Base-by-base conservation (phyloP, 2,888 invertebrate genomes). In the Tiliacea citrago region DNA sequence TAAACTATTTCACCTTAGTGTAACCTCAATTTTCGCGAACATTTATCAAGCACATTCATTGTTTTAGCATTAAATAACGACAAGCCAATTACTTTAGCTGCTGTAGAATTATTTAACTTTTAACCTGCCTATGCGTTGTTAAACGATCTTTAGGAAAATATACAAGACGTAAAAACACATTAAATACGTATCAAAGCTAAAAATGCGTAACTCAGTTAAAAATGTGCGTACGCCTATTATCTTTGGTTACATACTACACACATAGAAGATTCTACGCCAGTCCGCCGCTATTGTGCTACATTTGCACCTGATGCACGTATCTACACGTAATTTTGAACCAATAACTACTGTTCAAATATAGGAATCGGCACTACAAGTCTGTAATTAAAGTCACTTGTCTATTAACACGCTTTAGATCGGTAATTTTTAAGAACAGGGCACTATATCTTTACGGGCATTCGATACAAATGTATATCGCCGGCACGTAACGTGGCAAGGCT, bases 1-100 rank as follows among this genome's bases (percentile, higher is more conserved):
- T 86, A 85, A 84, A 86, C 82, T 71, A 78, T 81, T 87, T 87
- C 70, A 85, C 82, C 87, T 85, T 67, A 76, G 35, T 75, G 62
- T 73, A 81, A 85, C 87, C 74, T 74, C 78, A 77, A 86, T 81
- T 87, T 82, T 85, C 86, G 80, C 73, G 16, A 75, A 49, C 75
- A 83, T 79, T 86, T 86, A 83, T 83, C 82, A 83, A 77, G 75
- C 53, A 74, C 84, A 80, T 81, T 85, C 77, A 68, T 83, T 83
- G 5, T 39, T 39, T 80, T 77, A 73, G 77, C 57, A 78, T 81
- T 73, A 63, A 76, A 78, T 84, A 62, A 86, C 62, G 57, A 68
- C 65, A 81, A 70, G 73, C 70, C 68, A 80, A 88, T 75, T 84
- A 71, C 66, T 75, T 70, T 16, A 45, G 51, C 53, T 24, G 21